phyloP scores from a whole-genome alignment of 1,140 invertebrate genomes.

The Carposina sasakii region DNA sequence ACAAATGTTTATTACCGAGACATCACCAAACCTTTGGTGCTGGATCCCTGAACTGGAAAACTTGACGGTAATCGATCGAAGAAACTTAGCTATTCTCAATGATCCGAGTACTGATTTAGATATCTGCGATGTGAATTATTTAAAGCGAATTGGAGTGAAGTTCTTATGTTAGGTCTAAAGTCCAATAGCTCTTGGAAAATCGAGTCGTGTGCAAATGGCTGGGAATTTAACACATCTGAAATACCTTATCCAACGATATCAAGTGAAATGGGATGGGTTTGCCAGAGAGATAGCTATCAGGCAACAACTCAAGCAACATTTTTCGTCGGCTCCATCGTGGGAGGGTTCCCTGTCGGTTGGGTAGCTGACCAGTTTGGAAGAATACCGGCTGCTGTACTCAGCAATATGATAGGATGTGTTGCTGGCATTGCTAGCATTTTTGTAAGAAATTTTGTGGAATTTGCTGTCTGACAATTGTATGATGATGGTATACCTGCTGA shows the following conservation, averaged over 20 bases:
- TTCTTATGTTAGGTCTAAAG: slow-evolving; percentile 26
- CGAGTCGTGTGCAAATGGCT: slow-evolving; percentile 72
- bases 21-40: slow-evolving; percentile 77
- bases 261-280: slow-evolving; percentile 77
- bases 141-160: slow-evolving; percentile 48
- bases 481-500: slow-evolving; percentile 77
- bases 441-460: slow-evolving; percentile 73
- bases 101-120: background rate
- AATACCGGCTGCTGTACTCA: slow-evolving; percentile 76
- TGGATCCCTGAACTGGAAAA: slow-evolving; percentile 69
- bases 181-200: slow-evolving; percentile 39
- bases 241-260: slow-evolving; percentile 60
- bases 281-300: slow-evolving; percentile 75
- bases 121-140: slow-evolving; percentile 42
- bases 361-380: slow-evolving; percentile 79
- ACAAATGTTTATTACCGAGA: slow-evolving; percentile 78
- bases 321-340: slow-evolving; percentile 79
- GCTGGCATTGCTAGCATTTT: slow-evolving; percentile 78
- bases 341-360: slow-evolving; percentile 80
- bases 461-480: slow-evolving; percentile 82
- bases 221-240: slow-evolving; percentile 73
- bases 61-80: slow-evolving; percentile 48
- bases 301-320: slow-evolving; percentile 79
- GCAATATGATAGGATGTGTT: slow-evolving; percentile 75
- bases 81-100: slow-evolving; percentile 43